Evolutionary conservation across 2,888 invertebrate genomes (phyloP), one percentile per base, ranked within the genome.

Genomic region (Leptarthrus brevirostris): DNA sequence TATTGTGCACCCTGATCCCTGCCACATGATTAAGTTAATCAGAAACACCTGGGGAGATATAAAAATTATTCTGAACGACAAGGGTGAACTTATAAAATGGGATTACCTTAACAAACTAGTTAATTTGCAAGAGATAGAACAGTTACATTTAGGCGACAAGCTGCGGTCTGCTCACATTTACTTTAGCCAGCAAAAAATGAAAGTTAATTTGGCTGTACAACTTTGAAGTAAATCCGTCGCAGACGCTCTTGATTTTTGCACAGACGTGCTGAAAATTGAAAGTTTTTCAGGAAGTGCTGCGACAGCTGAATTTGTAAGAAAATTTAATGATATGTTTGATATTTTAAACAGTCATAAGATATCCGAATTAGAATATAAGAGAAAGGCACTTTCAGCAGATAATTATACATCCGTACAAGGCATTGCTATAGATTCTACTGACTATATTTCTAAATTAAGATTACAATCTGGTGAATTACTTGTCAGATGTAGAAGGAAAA

Each of bases 281-380:
- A 18, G 77, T 53, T 80, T 80, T 76, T 18, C 75, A 74, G 36
- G 74, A 12, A 76, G 77, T 54, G 58, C 36, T 34, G 72, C 76
- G 5, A 79, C 79, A 14, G 58, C 76, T 20, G 30, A 74, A 40
- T 79, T 80, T 72, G 72, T 78, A 8, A 61, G 61, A 58, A 73
- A 74, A n/a, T 52, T 79, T 14, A 79, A 80, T 74, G 71, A 75
- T 66, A 18, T 77, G 1, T 80, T 80, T 73, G 79, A 80, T 75
- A 73, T 80, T 22, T 74, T 79, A 4, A 79, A 80, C 74, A n/a
- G n/a, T n/a, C n/a, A n/a, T n/a, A n/a, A 76, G 76, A 12, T 77
- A 76, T 72, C 75, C 75, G 71, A 47, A 76, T 6, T 40, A 26
- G 18, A 16, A n/a, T 18, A 14, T 30, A 30, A 30, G 8, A 30